Conservation (phyloP, 1,140 invertebrate genomes). For the Drosophila kurseongensis region DNA sequence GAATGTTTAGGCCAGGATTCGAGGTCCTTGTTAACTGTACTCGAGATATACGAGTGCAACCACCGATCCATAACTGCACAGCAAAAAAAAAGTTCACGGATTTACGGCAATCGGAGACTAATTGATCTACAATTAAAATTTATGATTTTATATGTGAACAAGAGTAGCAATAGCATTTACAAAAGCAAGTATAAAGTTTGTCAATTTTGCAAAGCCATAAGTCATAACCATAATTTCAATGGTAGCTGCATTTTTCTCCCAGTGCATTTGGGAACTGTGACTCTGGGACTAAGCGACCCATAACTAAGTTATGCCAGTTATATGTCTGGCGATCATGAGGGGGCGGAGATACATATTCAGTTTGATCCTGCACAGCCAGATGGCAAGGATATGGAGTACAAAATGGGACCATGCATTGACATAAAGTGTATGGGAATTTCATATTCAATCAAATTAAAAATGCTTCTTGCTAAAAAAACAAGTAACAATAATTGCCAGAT, state of each 20-base stretch:
- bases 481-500: too few species aligned
- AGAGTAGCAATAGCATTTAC: too few species aligned
- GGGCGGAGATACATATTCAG: conserved; percentile 11
- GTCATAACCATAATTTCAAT: neutral
- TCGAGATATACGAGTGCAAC: neutral
- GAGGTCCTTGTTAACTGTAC: conserved; percentile 40
- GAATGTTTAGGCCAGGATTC: conserved; percentile 30
- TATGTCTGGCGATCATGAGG: conserved; percentile 1
- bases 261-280: conserved; percentile 6
- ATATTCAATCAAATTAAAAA: neutral
- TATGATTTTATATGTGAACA: too few species aligned
- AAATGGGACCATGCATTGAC: neutral
- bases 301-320: conserved; percentile 69
- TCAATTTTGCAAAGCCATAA: too few species aligned
- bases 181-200: too few species aligned
- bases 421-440: neutral
- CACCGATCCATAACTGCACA: conserved; percentile 20
- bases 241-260: neutral
- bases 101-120: neutral
- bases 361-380: conserved; percentile 16
- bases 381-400: conserved; percentile 14
- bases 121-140: neutral
- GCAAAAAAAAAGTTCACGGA: neutral
- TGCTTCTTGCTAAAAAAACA: too few species aligned
- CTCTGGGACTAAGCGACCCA: conserved; percentile 23